phyloP scores from a whole-genome alignment of 2,113 vertebrate genomes.

The Ovis canadensis region DNA sequence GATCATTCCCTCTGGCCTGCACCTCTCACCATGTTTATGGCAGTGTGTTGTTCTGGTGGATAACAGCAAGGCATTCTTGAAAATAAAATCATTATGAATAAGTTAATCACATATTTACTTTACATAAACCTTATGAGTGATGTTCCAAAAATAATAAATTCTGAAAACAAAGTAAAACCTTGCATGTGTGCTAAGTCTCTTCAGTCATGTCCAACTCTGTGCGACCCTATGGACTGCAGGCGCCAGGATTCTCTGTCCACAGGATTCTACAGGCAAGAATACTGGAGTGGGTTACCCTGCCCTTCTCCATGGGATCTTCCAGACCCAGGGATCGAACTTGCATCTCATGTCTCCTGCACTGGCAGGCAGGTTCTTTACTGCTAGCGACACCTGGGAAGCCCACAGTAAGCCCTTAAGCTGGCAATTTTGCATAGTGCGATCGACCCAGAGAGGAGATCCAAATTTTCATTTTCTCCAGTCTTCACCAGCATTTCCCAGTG shows the following conservation, averaged over 20 bases:
- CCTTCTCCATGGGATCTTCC: neutral
- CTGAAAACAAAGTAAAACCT: neutral
- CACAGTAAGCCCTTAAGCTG: neutral
- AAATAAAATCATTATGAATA: neutral
- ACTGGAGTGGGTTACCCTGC: neutral
- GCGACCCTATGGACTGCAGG: neutral
- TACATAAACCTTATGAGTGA: neutral
- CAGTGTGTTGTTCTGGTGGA: neutral
- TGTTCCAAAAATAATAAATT: neutral
- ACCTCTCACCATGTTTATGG: no score
- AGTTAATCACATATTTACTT: neutral
- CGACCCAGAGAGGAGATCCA: neutral
- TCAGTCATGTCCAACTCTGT: neutral
- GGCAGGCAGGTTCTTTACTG: neutral
- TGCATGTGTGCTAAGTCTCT: neutral
- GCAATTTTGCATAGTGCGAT: neutral
- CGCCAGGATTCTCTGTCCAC: neutral
- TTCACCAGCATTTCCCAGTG: neutral
- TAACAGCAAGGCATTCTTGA: neutral
- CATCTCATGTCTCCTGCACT: neutral
- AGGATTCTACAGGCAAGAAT: neutral
- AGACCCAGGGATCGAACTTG: fast-evolving
- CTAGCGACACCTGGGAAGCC: neutral
- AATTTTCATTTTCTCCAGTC: neutral
- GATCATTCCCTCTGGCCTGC: neutral